Base-by-base conservation (phyloP, 2,113 vertebrate species). In the Microtus pennsylvanicus region DNA sequence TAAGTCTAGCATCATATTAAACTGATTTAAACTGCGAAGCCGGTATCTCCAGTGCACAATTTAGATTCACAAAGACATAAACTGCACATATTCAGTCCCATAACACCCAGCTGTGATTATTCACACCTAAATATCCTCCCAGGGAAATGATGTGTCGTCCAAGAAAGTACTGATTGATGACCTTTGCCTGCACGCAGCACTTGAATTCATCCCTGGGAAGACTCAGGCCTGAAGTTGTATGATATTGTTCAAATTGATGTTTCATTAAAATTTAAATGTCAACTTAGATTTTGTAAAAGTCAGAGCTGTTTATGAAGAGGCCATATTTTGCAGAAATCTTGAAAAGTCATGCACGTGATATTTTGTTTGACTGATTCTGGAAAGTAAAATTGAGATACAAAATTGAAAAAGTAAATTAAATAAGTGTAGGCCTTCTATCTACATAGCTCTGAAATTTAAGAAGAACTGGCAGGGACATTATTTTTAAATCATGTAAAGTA, bases 251-350 rank as follows among this genome's bases (percentile, higher is more conserved):
- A 91, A 65, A 80, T 82, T 97, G 28, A 83, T 65, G 22, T 87
- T 93, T 93, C 61, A 45, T 89, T 96, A 91, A 96, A 95, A 65
- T 42, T 65, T 65, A 93, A 86, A 91, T 30, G 5, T 86, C 47
- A 82, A 24, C 8, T 78, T 93, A 86, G 28, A 28, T 52, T 91
- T 85, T 93, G 72, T 45, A 89, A 95, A 88, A 83, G 47, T 61
- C 52, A 91, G 10, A 80, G 50, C 38, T 90, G 12, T 63, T 81
- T 77, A 80, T 77, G 76, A 72, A 91, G 33, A 47, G 70, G 19
- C 42, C 0, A 22, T 35, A 8, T 17, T 75, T 30, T 67, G 6
- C 12, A 93, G 94, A 28, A 28, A 16, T 13, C 38, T 72, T 55
- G 11, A 65, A 80, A 90, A 74, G 55, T 17, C 74, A 33, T 52